Percentiles rank a stretch among this genome's conserved stretches.
phyloP scores from a whole-genome alignment of 2,797 vertebrate species.

The Clamator glandarius region DNA sequence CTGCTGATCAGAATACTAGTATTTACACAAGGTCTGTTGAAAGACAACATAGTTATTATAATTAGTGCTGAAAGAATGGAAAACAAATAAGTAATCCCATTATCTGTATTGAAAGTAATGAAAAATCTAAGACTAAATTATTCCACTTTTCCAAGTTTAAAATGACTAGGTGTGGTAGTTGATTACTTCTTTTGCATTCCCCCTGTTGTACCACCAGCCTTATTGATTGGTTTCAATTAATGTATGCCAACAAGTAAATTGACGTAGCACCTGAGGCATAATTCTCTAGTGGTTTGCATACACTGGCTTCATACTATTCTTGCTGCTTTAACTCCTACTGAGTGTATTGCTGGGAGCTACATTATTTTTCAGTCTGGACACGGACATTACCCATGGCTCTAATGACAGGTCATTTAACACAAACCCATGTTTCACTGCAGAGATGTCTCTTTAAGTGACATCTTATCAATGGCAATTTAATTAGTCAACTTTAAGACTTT shows the following conservation, averaged over 20 bases:
- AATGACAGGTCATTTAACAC: slow-evolving; percentile 83
- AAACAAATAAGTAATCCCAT: slow-evolving; percentile 44
- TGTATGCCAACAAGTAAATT: slow-evolving; percentile 81
- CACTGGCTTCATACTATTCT: slow-evolving; percentile 53
- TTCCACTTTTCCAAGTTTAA: slow-evolving; percentile 49
- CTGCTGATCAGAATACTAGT: not conserved
- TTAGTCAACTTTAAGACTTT: slow-evolving; percentile 81
- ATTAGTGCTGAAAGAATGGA: slow-evolving; percentile 19
- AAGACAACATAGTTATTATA: slow-evolving; percentile 20
- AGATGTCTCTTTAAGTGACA: slow-evolving; percentile 86
- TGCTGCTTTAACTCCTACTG: slow-evolving; percentile 69
- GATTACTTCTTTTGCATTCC: slow-evolving; percentile 56
- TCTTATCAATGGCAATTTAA: slow-evolving; percentile 88
- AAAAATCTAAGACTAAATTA: slow-evolving; percentile 60
- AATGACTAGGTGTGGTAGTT: slow-evolving; percentile 19
- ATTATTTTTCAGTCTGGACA: slow-evolving; percentile 85
- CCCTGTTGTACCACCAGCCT: slow-evolving; percentile 60
- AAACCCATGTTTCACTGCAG: slow-evolving; percentile 80
- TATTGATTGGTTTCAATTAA: slow-evolving; percentile 82
- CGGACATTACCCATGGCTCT: slow-evolving; percentile 79
- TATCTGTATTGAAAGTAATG: slow-evolving; percentile 50
- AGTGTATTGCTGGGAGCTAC: slow-evolving; percentile 77
- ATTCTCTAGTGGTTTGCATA: slow-evolving; percentile 68
- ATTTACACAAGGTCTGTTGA: not conserved
- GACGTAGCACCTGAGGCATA: slow-evolving; percentile 78